Evolutionary conservation across 1,140 invertebrate genomes (phyloP), one percentile per base, ranked within the genome.

Genomic region (Conus betulinus): DNA sequence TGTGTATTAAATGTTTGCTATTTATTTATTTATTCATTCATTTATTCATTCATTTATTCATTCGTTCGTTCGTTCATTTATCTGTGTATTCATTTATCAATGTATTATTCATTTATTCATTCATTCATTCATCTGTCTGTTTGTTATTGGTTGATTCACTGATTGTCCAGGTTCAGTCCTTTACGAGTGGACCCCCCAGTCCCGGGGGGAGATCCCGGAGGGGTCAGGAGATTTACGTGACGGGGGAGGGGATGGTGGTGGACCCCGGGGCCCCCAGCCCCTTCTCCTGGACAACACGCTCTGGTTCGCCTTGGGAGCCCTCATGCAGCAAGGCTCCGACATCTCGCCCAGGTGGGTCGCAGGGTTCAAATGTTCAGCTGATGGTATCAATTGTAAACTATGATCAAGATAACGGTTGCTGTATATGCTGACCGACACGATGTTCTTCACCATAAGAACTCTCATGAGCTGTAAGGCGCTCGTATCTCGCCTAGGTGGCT

Each of bases 301-400:
- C 10, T 99, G 99, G 99, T 99, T 99, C 94, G 97, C 98, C 1
- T 95, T 99, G 74, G 98, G 98, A 8, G 98, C 99, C 52, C 98
- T 99, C 94, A 98, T 99, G 98, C 98, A 99, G 95, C 99, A 99
- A 96, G 98, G 99, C 97, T 98, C 94, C 23, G 98, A 99, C 95
- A 98, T 99, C 94, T 97, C 98, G 81, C 99, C 99, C 39, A 97
- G 98, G 97, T 99, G 94, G 89, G 91, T 91, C 13, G 0, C 13
- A 7, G 15, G 67, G 11, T 71, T 11, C 11, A 20, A n/a, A 23
- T 11, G 3, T 20, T 6, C 0, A 7, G 67, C 13, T 71, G 57
- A 15, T 8, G 57, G 57, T 8, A 15, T 60, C 15, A 60, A 15
- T 60, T 11, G 57, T 60, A 2, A 15, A 11, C 57, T 15, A 60